phyloP scores from a whole-genome alignment of 2,888 invertebrate species.

The Luperina testacea region DNA sequence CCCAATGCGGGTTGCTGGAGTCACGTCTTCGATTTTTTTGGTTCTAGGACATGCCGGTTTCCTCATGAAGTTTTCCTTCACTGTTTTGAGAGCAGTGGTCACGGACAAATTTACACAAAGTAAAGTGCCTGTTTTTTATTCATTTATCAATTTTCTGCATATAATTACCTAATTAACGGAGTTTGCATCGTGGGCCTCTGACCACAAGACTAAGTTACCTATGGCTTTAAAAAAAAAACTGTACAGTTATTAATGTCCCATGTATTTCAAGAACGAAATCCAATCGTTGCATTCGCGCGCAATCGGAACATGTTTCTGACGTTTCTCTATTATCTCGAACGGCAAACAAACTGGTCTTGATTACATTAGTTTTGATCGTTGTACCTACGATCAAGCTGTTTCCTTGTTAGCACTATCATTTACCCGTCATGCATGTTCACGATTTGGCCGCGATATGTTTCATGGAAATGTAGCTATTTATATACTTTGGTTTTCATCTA shows the following conservation, averaged over 20 bases:
- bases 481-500: constrained; percentile 10
- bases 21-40: too few species aligned
- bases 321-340: constrained; percentile 41
- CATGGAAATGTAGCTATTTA: constrained; percentile 33
- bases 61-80: too few species aligned
- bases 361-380: constrained; percentile 31
- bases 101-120: too few species aligned
- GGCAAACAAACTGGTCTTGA: constrained; percentile 51
- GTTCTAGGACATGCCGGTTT: too few species aligned
- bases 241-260: background rate
- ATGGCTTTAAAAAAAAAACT: constrained; percentile 2
- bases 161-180: background rate
- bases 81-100: too few species aligned
- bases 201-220: background rate
- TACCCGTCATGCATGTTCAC: constrained; percentile 26
- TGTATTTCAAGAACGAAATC: constrained; percentile 23
- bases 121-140: too few species aligned
- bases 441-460: constrained; percentile 18
- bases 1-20: too few species aligned
- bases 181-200: background rate
- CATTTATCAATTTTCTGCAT: too few species aligned
- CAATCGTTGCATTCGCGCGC: constrained; percentile 8
- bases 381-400: constrained; percentile 33
- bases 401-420: constrained; percentile 44
- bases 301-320: constrained; percentile 41